These are phyloP conservation scores for Pituophis catenifer DNA, from an alignment of 2,113 vertebrate species.

Conservation along the genomic window DNA sequence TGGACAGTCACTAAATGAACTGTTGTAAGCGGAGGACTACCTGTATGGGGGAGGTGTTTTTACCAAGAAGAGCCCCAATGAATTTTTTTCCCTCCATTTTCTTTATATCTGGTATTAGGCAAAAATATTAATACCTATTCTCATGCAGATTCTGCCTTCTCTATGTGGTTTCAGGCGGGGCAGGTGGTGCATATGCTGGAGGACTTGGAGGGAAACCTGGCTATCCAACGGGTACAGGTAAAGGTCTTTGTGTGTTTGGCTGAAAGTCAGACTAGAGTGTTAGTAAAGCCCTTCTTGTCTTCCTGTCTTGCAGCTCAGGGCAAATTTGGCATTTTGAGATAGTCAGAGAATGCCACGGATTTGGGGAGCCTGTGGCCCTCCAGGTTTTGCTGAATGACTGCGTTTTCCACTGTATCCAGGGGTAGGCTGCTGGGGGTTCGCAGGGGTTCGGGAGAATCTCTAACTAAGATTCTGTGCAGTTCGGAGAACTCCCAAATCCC, in stretches of 20 bases:
- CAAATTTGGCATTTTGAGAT: neutral
- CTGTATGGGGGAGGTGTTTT: too few species aligned
- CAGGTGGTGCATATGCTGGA: slow-evolving; percentile 72
- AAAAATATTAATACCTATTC: neutral
- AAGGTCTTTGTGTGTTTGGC: neutral
- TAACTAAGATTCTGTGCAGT: too few species aligned
- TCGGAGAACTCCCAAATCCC: too few species aligned
- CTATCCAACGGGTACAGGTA: slow-evolving; percentile 90
- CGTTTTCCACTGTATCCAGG: neutral
- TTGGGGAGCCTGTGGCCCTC: neutral
- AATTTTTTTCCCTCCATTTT: too few species aligned
- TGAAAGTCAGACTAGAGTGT: neutral
- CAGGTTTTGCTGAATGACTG: neutral
- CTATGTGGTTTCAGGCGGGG: slow-evolving; percentile 75
- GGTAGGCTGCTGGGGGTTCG: too few species aligned
- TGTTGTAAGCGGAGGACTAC: too few species aligned
- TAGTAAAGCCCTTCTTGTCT: neutral
- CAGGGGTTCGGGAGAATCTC: too few species aligned
- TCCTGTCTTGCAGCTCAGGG: neutral
- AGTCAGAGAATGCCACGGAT: neutral
- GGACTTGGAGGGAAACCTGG: slow-evolving; percentile 77
- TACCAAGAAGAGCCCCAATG: neutral
- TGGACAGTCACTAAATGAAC: too few species aligned
- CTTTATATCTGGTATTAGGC: neutral
- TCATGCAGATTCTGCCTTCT: neutral